Conservation (phyloP, 1,140 invertebrate species). For the Proctacanthus coquilletti region DNA sequence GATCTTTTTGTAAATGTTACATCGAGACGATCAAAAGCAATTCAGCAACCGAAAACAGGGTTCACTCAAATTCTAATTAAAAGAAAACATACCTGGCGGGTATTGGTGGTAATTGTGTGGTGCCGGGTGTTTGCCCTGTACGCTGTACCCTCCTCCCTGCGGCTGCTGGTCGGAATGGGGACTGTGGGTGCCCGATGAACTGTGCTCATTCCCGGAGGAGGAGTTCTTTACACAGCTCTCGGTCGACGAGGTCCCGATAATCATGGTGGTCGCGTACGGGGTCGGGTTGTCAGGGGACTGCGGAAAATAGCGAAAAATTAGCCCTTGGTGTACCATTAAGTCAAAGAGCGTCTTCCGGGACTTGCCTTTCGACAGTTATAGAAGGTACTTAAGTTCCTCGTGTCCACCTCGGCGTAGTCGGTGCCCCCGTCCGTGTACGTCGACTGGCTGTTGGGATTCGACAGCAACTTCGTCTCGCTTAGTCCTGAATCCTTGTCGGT, state of each 20-base stretch:
- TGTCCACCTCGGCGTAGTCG: conserved; percentile 66
- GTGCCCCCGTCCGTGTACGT: conserved; percentile 38
- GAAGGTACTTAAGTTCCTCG: conserved; percentile 57
- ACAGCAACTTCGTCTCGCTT: conserved; percentile 42
- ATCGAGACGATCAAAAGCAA: conserved; percentile 6
- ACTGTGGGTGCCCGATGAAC: conserved; percentile 35
- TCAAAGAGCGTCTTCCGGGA: no score
- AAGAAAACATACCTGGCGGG: conserved; percentile 29
- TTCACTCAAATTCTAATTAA: no score
- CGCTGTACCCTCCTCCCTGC: conserved; percentile 1
- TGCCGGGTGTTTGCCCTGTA: conserved; percentile 3
- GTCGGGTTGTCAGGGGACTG: conserved; percentile 53
- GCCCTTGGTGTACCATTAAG: no score
- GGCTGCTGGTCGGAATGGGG: conserved; percentile 26
- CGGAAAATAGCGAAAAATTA: neutral
- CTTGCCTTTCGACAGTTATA: conserved; percentile 43
- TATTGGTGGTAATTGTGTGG: conserved; percentile 32
- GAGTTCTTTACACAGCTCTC: conserved; percentile 34
- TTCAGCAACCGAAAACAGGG: no score
- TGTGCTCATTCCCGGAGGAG: conserved; percentile 32
- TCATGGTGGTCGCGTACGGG: conserved; percentile 70
- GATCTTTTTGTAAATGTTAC: conserved; percentile 21
- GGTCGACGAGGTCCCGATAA: conserved; percentile 34
- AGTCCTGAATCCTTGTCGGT: conserved; percentile 44
- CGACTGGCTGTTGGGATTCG: conserved; percentile 37